Conservation (phyloP, 2,113 vertebrate species). For the Noturus placidus region DNA sequence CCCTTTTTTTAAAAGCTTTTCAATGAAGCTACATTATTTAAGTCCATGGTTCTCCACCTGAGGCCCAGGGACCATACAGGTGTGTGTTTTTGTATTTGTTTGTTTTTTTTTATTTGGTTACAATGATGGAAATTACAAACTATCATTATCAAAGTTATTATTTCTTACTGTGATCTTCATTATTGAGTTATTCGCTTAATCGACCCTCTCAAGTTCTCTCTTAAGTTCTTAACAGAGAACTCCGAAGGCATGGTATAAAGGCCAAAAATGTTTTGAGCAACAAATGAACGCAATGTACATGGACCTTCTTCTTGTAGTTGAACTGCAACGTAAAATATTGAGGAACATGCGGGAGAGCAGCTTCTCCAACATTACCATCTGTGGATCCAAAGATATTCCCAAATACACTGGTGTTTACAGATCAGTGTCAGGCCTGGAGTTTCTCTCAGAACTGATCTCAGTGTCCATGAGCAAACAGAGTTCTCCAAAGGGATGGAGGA, state of each 20-base stretch:
- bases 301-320: not conserved
- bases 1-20: not conserved
- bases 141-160: not conserved
- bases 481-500: slow-evolving; percentile 32
- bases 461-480: slow-evolving; percentile 39
- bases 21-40: not conserved
- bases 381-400: slow-evolving; percentile 10
- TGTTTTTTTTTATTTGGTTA: not conserved
- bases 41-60: not conserved
- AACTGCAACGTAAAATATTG: not conserved
- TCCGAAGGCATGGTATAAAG: not conserved
- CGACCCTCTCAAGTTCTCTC: not conserved
- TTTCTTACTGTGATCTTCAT: not conserved
- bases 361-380: slow-evolving; percentile 10
- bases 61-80: not conserved
- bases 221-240: not conserved
- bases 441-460: slow-evolving; percentile 6
- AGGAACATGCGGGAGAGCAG: not conserved
- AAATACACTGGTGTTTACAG: slow-evolving; percentile 19
- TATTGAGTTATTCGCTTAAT: not conserved
- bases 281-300: not conserved
- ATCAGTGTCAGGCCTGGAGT: slow-evolving; percentile 18
- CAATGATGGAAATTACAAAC: not conserved
- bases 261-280: not conserved
- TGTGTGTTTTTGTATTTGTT: too few species aligned